Conservation (phyloP, 2,113 vertebrate species). For the Carlito syrichta region DNA sequence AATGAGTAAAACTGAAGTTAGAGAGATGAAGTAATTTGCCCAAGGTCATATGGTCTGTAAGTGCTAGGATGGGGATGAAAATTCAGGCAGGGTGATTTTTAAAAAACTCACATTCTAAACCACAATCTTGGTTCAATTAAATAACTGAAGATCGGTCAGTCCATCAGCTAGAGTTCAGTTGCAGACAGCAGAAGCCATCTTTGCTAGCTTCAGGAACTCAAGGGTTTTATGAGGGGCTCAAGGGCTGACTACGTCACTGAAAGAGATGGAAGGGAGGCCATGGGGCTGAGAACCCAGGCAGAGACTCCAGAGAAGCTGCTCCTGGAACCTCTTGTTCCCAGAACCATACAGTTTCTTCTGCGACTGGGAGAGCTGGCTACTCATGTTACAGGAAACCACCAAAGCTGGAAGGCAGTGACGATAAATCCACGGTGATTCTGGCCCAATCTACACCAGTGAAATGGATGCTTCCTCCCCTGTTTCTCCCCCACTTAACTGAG, state of each 20-base stretch:
- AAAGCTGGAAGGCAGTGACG: background rate
- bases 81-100: background rate
- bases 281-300: rapidly evolving
- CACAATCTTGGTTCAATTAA: background rate
- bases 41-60: background rate
- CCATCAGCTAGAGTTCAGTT: background rate
- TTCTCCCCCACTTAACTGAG: background rate
- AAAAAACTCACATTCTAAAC: background rate
- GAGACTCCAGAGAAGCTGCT: background rate
- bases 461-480: background rate
- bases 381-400: background rate
- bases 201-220: background rate
- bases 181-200: background rate
- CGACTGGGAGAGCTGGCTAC: background rate
- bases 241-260: background rate
- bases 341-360: background rate
- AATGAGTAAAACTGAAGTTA: background rate
- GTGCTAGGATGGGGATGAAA: background rate
- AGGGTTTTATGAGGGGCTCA: background rate
- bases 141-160: background rate
- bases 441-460: background rate
- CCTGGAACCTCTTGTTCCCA: background rate
- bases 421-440: background rate
- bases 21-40: background rate
- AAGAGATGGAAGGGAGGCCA: background rate